Percentiles rank a stretch among this genome's conserved stretches.
Conservation (phyloP, 35 echinoderm and acorn worm species). For the Lytechinus variegatus region DNA sequence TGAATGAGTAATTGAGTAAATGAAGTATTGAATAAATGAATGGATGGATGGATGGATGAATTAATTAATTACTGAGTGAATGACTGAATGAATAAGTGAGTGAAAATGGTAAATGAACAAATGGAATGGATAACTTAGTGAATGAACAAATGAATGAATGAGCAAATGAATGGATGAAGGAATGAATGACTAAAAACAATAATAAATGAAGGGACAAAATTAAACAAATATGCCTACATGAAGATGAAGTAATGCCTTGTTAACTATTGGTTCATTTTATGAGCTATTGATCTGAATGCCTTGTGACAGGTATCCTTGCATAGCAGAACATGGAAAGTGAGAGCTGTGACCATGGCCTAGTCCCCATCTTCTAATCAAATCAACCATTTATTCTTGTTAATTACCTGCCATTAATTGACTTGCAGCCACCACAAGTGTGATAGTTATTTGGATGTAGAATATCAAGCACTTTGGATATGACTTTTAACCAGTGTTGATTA, state of each 20-base stretch:
- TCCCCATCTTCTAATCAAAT: not conserved
- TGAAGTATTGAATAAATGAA: no score
- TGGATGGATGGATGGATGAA: no score
- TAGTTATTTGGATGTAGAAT: not conserved
- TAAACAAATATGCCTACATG: no score
- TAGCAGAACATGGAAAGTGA: not conserved
- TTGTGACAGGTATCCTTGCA: not conserved
- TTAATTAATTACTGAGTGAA: no score
- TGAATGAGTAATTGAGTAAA: no score
- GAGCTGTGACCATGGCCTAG: not conserved
- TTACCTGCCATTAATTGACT: not conserved
- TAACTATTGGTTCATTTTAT: not conserved
- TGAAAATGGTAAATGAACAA: no score
- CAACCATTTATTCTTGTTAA: not conserved
- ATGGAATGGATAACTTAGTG: no score
- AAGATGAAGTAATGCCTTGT: not conserved
- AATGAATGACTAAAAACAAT: no score
- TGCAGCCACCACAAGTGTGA: not conserved
- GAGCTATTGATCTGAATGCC: not conserved
- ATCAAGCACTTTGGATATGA: not conserved
- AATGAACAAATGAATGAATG: no score
- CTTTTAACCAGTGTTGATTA: not conserved
- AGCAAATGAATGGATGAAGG: not conserved
- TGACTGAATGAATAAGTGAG: no score
- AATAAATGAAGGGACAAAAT: no score